Percentiles rank a stretch among this genome's conserved stretches.
Conservation (phyloP, 2,113 vertebrate genomes). For the Axis porcinus region DNA sequence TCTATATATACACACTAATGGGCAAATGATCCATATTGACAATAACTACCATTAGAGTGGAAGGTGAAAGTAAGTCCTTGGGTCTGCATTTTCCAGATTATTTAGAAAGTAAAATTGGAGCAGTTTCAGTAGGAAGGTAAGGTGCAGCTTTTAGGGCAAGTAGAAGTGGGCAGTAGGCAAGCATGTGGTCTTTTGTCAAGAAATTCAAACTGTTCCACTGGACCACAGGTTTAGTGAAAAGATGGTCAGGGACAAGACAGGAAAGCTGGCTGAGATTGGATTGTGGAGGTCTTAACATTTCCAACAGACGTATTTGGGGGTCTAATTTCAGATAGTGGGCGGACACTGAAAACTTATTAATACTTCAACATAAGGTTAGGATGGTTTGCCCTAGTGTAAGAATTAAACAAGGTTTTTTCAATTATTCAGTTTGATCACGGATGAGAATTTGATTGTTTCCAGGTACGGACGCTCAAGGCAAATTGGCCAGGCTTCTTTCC, state of each 20-base stretch:
- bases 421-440: not conserved
- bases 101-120: not conserved
- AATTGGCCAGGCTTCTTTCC: not conserved
- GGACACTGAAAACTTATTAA: not conserved
- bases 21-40: not conserved
- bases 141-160: not conserved
- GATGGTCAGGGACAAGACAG: not conserved
- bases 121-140: not conserved
- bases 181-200: not conserved
- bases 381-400: not conserved
- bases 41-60: not conserved
- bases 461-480: not conserved
- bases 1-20: not conserved
- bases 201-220: not conserved
- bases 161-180: not conserved
- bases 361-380: not conserved
- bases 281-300: not conserved
- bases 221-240: not conserved
- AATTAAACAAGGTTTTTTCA: conserved; percentile 28
- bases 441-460: not conserved
- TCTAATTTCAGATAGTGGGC: not conserved
- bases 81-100: not conserved
- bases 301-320: not conserved
- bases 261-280: not conserved
- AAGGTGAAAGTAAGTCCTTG: not conserved